Conservation (phyloP, 1,140 invertebrate species). For the Psix sp. region DNA sequence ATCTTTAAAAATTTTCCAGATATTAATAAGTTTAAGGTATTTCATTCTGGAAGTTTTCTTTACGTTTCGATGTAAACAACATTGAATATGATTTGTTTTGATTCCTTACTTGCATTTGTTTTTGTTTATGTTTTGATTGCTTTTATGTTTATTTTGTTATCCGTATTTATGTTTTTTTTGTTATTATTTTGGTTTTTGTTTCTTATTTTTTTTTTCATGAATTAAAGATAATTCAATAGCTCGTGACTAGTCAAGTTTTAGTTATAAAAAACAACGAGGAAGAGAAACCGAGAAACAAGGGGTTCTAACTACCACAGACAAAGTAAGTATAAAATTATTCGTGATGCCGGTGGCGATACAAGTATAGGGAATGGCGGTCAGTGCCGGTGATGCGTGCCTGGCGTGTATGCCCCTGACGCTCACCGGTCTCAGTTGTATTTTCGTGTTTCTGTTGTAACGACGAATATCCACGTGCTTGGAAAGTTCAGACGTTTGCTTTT, state of each 20-base stretch:
- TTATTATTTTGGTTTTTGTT: too few species aligned
- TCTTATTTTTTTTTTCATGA: too few species aligned
- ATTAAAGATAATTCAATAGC: too few species aligned
- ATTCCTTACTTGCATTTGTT: too few species aligned
- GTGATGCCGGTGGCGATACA: conserved; percentile 63
- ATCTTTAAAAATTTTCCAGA: too few species aligned
- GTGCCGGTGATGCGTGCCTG: conserved; percentile 63
- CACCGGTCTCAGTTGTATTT: conserved; percentile 46
- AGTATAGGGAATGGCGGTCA: conserved; percentile 64
- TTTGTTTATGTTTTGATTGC: too few species aligned
- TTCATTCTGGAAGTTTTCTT: too few species aligned
- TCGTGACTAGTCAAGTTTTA: not conserved
- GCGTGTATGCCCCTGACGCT: conserved; percentile 49
- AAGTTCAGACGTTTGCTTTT: conserved; percentile 1
- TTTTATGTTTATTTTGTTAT: too few species aligned
- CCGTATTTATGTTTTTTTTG: too few species aligned
- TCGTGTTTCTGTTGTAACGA: conserved; percentile 41
- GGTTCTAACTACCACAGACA: conserved; percentile 54
- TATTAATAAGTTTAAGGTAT: too few species aligned
- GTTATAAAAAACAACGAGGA: not conserved
- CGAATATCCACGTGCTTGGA: conserved; percentile 33
- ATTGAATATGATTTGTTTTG: too few species aligned
- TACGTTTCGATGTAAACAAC: too few species aligned
- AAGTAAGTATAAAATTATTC: conserved; percentile 68
- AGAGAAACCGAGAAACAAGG: not conserved